phyloP scores from a whole-genome alignment of 1,140 invertebrate species.

The Zaprionus gabonicus region DNA sequence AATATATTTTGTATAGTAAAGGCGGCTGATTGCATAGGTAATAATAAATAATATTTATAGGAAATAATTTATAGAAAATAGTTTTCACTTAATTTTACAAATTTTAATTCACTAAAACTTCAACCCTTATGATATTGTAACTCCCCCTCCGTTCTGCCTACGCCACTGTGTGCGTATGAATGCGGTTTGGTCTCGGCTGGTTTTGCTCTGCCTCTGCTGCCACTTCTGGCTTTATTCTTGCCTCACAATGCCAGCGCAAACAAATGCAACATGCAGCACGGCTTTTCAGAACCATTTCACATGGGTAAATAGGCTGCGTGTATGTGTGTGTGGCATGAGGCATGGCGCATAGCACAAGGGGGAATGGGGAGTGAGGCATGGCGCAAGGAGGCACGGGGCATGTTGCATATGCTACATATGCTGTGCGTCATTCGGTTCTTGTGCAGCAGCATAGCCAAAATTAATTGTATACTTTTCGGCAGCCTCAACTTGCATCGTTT shows the following conservation, averaged over 20 bases:
- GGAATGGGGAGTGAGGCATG: not conserved
- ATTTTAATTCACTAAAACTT: not conserved
- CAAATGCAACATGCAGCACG: conserved; percentile 55
- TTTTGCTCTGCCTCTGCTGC: not conserved
- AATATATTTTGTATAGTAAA: no score
- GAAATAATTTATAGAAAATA: no score
- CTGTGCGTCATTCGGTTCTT: not conserved
- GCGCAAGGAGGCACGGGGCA: not conserved
- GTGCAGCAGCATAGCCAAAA: conserved; percentile 28
- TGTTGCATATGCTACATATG: conserved; percentile 1
- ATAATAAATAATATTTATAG: no score
- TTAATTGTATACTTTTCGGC: conserved; percentile 72
- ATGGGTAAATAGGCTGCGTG: conserved; percentile 57
- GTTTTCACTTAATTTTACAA: not conserved
- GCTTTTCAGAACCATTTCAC: conserved; percentile 70
- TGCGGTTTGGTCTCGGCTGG: conserved; percentile 5
- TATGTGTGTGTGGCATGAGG: conserved; percentile 3
- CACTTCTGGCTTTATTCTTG: conserved; percentile 6
- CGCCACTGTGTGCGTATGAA: not conserved
- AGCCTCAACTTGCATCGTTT: conserved; percentile 13
- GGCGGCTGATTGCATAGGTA: no score
- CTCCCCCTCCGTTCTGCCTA: not conserved
- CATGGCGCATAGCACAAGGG: not conserved
- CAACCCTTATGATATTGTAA: not conserved
- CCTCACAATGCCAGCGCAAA: conserved; percentile 37